Base-by-base conservation (phyloP, 2,888 invertebrate species). In the Dromius quadrimaculatus region DNA sequence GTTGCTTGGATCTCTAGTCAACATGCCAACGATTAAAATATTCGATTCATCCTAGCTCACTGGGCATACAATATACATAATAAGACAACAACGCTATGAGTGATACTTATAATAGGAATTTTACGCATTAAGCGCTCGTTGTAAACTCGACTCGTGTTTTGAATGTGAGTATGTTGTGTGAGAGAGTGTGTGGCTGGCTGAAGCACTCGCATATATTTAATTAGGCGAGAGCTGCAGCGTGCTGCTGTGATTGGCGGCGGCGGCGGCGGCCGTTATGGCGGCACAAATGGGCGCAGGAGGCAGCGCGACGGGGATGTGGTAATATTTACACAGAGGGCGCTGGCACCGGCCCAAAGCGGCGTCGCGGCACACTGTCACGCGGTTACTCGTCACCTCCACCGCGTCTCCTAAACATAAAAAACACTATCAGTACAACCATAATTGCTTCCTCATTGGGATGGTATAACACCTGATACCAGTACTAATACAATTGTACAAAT, bases 281-380 rank as follows among this genome's bases (percentile, higher is more conserved):
- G 89, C 89, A 89, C 90, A 89, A 81, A 89, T 85, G 79, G 89
- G 88, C 80, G 93, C 93, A 81, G 93, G 93, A 81, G 93, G 93
- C 88, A 94, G 86, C 82, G 90, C 90, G 84, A 94, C 90, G 81
- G 95, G 95, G 89, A 96, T 94, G 89, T 96, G 95, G 90, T 95
- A 96, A 89, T 94, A 96, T 90, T 95, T 96, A 91, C 96, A 96
- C 85, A 92, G 90, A 85, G 93, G 91, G 85, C 95, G 93, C 83
- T 92, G 89, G 86, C 96, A 96, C 85, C 92, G 90, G 85, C 95
- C 95, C 84, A 94, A 94, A 81, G 93, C 94, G 84, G 94, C 94
- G 88, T 96, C 95, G 84, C 95, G 93, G 86, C 96, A 96, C 84
- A 96, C 95, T 85, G 94, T 94, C 87, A 96, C 95, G 85, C 93